Base-by-base conservation (phyloP, 2,888 invertebrate species). In the Melipona bicolor region DNA sequence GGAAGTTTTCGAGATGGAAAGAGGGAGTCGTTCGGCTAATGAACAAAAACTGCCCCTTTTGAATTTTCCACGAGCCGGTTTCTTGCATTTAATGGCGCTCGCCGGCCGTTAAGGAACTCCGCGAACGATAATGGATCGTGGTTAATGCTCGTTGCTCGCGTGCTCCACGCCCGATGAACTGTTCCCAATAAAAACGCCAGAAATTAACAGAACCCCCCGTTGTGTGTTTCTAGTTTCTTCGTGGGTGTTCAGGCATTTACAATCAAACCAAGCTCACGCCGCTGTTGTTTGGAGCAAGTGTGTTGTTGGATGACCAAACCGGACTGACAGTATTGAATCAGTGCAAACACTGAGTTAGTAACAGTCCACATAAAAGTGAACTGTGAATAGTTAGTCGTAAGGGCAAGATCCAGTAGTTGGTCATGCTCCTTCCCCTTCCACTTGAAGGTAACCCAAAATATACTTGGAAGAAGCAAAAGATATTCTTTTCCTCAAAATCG, bases 41-140 rank as follows among this genome's bases (percentile, higher is more conserved):
- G 75, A 81, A 81, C 81, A 82, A 82, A 81, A 82, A 17, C 69
- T 65, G 15, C 65, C 59, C 59, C 59, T 36, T 79, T 81, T 79
- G 79, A 81, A 81, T 81, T 81, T 79, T 68, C 72, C 67, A 43
- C 67, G 69, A 59, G 74, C 61, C 43, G 70, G 82, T 77, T 77
- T 81, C 71, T 50, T 54, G 82, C 62, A 56, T 73, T 81, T 61
- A 83, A 83, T 70, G 82, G 59, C 13, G 64, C 36, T 65, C 75
- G 52, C 65, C 43, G 62, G 11, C 61, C 67, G 72, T 72, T 75
- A 52, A 70, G 52, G 65, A 69, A 76, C 70, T 70, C 64, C 36
- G 50, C 15, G 36, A 50, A 70, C 81, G 69, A 64, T 81, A 80
- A 79, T 79, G 79, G 67, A 79, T 79, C 79, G 68, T 11, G 69